Evolutionary conservation across 2,888 invertebrate species (phyloP).

Genomic region (Podabrus alpinus): DNA sequence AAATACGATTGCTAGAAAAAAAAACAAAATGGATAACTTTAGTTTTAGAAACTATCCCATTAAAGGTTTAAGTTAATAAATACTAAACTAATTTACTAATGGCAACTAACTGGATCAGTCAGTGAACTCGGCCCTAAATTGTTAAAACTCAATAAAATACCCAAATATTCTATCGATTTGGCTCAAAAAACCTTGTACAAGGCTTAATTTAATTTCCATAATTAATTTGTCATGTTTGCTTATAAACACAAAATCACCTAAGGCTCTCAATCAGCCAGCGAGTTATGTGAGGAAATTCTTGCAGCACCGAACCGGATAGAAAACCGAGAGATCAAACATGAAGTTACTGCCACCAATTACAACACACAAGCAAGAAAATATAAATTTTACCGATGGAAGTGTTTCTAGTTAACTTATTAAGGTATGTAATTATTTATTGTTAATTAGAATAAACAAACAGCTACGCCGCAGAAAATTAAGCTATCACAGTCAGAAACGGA

Average conservation of each 20-base stretch:
- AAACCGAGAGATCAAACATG: not conserved
- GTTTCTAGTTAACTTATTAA: not conserved
- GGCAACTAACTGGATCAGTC: not conserved
- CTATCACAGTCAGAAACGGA: too few species aligned
- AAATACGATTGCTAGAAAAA: not conserved
- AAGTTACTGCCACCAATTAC: not conserved
- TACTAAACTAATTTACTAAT: not conserved
- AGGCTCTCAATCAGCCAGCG: not conserved
- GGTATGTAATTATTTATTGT: too few species aligned
- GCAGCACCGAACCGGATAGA: not conserved
- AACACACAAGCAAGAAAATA: not conserved
- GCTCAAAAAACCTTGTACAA: not conserved
- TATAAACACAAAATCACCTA: not conserved
- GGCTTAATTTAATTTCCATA: not conserved
- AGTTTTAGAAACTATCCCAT: not conserved
- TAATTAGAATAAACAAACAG: too few species aligned
- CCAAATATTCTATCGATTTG: not conserved
- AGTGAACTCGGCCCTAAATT: not conserved
- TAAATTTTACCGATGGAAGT: not conserved
- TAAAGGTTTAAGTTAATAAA: not conserved
- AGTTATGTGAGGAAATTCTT: too few species aligned
- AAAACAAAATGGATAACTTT: not conserved
- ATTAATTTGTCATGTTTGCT: not conserved
- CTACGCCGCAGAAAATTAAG: too few species aligned
- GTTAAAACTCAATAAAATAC: not conserved